Conservation (phyloP, 1,140 invertebrate species). For the Tetragnatha versicolor region DNA sequence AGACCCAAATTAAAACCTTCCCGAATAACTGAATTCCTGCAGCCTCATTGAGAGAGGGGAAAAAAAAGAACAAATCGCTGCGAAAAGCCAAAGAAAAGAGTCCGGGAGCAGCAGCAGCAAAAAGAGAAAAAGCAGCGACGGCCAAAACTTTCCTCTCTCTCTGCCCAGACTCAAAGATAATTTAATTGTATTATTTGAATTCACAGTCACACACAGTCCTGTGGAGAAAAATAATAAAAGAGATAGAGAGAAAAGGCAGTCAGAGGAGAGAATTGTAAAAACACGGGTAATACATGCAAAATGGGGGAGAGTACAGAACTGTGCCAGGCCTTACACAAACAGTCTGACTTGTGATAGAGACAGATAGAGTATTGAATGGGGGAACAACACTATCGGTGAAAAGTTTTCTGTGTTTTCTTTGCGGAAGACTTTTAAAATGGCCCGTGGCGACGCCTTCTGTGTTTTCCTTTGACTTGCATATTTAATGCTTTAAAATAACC, state of each 20-base stretch:
- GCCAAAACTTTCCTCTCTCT: conserved; percentile 38
- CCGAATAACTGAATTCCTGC: no score
- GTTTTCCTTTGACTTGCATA: conserved; percentile 44
- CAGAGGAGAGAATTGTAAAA: conserved; percentile 49
- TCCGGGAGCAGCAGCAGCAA: neutral
- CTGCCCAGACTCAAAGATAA: conserved; percentile 18
- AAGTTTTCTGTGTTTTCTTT: conserved; percentile 51
- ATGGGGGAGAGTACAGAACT: neutral
- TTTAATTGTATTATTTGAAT: conserved; percentile 55
- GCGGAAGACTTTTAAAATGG: conserved; percentile 41
- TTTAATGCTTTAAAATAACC: no score
- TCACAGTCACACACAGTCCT: conserved; percentile 13
- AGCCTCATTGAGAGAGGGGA: no score
- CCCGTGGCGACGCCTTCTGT: conserved; percentile 33
- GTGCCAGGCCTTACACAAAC: conserved; percentile 41
- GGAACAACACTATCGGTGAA: conserved; percentile 41
- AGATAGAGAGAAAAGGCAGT: neutral
- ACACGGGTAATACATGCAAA: conserved; percentile 53
- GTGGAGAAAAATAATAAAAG: neutral
- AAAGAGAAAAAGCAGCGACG: neutral
- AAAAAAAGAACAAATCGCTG: neutral
- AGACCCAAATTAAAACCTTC: no score
- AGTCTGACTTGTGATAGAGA: neutral
- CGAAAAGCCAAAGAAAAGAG: neutral
- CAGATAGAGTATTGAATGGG: conserved; percentile 25